Conservation (phyloP, 2,113 vertebrate genomes). For the Mus spicilegus region DNA sequence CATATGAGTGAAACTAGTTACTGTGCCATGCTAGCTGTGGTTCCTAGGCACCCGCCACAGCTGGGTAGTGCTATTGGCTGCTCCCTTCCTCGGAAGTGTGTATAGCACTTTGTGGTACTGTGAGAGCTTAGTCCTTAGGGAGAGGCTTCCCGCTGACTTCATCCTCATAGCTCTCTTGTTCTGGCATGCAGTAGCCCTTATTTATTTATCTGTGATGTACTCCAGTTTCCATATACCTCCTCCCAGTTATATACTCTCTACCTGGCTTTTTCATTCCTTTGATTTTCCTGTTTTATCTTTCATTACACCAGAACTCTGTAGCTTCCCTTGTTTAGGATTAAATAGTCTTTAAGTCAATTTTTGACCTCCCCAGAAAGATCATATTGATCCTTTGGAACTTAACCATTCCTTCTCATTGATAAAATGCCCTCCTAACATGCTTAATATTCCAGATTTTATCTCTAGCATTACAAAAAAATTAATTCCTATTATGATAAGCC, state of each 20-base stretch:
- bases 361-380: not conserved
- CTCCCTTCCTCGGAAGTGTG: not conserved
- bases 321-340: not conserved
- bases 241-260: not conserved
- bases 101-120: too few relatives aligned
- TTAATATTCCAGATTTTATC: not conserved
- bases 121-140: not conserved
- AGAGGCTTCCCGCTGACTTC: not conserved
- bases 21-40: not conserved
- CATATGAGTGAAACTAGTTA: not conserved
- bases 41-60: not conserved
- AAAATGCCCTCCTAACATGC: not conserved
- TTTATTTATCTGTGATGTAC: not conserved
- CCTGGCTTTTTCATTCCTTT: not conserved
- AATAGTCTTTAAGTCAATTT: not conserved
- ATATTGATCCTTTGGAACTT: not conserved
- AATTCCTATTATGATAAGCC: not conserved
- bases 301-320: not conserved
- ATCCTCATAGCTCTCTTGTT: not conserved
- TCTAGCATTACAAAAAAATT: not conserved
- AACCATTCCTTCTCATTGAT: not conserved
- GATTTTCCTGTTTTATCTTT: not conserved
- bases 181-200: not conserved
- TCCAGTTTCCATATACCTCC: not conserved
- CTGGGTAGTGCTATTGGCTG: not conserved